Evolutionary conservation across 2,888 invertebrate species (phyloP), one percentile per base, ranked within the genome.

Genomic region (Bugula neritina): DNA sequence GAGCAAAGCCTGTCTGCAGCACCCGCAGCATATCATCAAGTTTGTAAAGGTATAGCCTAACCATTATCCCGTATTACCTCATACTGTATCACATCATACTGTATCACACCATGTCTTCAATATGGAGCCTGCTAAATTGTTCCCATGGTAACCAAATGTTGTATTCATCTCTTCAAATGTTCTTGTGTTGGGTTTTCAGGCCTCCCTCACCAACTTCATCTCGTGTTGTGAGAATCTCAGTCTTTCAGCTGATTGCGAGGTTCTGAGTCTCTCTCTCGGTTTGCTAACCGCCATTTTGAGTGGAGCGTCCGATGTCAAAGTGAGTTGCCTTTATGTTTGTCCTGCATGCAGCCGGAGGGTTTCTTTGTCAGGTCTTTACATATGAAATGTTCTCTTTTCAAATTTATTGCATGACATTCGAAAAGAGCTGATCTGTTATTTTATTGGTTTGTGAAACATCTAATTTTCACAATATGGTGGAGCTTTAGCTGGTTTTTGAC

Each of bases 11-110:
- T 81, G 81, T 74, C 74, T 82, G 43, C 76, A 75, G 55, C 79
- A 74, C 72, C 76, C 79, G 21, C 69, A 75, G 31, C 80, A 81
- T 54, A 79, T 81, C 21, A 75, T 83, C 2, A 73, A 77, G 10
- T 82, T 83, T 77, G 79, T 79, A 0, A 78, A 80, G 80, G 82
- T 82, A n/a, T n/a, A n/a, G n/a, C n/a, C n/a, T n/a, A n/a, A n/a
- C n/a, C n/a, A n/a, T n/a, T n/a, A n/a, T n/a, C n/a, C n/a, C n/a
- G n/a, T n/a, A n/a, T n/a, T n/a, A n/a, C n/a, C n/a, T n/a, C n/a
- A n/a, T n/a, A n/a, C n/a, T n/a, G n/a, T n/a, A n/a, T n/a, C n/a
- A n/a, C n/a, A n/a, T n/a, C n/a, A n/a, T n/a, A n/a, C n/a, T n/a
- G n/a, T n/a, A n/a, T n/a, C n/a, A n/a, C n/a, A n/a, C n/a, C n/a